A percentile compares a stretch with the other conserved stretches of the same genome.
These are phyloP conservation scores for Myopa tessellatipennis DNA, from an alignment of 2,888 invertebrate species.

Conservation along the genomic window DNA sequence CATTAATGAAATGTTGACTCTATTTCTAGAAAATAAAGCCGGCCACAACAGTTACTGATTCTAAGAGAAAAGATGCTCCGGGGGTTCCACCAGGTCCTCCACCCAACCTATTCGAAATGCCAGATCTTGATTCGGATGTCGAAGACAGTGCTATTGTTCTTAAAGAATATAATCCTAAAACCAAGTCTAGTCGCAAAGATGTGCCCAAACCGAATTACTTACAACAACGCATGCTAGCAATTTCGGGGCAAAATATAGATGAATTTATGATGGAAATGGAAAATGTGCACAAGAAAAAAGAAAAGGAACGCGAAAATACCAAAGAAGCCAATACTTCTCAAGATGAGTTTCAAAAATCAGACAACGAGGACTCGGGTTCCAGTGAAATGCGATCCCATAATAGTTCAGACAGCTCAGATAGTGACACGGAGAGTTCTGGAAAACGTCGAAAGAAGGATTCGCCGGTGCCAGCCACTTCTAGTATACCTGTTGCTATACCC, in stretches of 20 bases:
- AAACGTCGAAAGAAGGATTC: constrained; percentile 15
- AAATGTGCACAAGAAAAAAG: constrained; percentile 82
- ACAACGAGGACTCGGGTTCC: constrained; percentile 42
- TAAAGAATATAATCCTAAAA: constrained; percentile 53
- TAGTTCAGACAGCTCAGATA: constrained; percentile 31
- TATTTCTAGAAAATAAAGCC: constrained; percentile 47
- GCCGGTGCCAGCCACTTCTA: constrained; percentile 47
- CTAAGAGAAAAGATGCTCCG: constrained; percentile 75
- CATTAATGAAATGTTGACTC: constrained; percentile 46
- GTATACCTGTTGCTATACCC: constrained; percentile 42
- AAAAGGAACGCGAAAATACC: constrained; percentile 70
- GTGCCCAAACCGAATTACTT: constrained; percentile 77
- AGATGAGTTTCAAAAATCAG: constrained; percentile 41
- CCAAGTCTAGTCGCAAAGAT: constrained; percentile 52
- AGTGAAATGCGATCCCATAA: constrained; percentile 15
- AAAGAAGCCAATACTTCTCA: constrained; percentile 45
- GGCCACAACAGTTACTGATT: constrained; percentile 56
- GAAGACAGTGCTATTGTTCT: constrained; percentile 64
- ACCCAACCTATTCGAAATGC: constrained; percentile 77
- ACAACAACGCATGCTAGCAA: constrained; percentile 88
- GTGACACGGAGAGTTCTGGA: constrained; percentile 22
- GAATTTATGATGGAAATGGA: constrained; percentile 95
- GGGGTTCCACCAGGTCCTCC: constrained; percentile 91
- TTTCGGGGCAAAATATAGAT: constrained; percentile 91
- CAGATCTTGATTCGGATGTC: constrained; percentile 71